Evolutionary conservation across 2,888 invertebrate species (phyloP).

Genomic region (Cephus sareptanus): DNA sequence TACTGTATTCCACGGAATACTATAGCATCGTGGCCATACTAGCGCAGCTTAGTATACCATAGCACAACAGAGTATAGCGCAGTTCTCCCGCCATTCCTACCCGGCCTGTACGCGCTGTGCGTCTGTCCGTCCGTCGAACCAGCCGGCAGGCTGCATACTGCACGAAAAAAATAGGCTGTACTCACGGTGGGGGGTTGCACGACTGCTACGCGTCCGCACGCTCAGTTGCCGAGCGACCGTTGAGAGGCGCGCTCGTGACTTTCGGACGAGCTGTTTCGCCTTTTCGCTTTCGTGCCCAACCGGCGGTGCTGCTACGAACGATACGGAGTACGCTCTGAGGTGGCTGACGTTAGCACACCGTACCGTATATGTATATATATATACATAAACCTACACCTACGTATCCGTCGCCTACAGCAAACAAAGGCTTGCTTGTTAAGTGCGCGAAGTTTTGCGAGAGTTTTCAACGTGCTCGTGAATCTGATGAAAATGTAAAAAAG

Average conservation of each 20-base stretch:
- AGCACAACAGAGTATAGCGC: background rate
- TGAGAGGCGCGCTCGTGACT: slow-evolving; percentile 51
- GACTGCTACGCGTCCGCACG: slow-evolving; percentile 57
- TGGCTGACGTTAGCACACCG: background rate
- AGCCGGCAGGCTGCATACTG: slow-evolving; percentile 20
- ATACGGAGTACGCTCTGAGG: background rate
- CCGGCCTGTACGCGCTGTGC: background rate
- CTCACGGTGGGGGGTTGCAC: slow-evolving; percentile 48
- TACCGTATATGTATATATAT: background rate
- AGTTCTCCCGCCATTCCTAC: background rate
- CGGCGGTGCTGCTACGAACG: background rate
- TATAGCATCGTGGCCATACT: background rate
- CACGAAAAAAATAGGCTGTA: slow-evolving; percentile 30
- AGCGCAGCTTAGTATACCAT: background rate
- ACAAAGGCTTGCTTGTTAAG: background rate
- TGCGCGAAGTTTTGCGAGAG: background rate
- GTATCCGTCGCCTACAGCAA: background rate
- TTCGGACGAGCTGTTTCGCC: background rate
- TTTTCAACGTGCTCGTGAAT: background rate
- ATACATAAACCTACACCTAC: background rate
- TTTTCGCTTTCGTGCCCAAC: background rate
- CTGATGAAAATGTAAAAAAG: background rate
- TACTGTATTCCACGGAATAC: background rate
- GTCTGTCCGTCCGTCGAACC: background rate
- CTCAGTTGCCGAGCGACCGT: slow-evolving; percentile 66